Conservation (phyloP, 2,797 vertebrate genomes). For the Syncerus caffer region DNA sequence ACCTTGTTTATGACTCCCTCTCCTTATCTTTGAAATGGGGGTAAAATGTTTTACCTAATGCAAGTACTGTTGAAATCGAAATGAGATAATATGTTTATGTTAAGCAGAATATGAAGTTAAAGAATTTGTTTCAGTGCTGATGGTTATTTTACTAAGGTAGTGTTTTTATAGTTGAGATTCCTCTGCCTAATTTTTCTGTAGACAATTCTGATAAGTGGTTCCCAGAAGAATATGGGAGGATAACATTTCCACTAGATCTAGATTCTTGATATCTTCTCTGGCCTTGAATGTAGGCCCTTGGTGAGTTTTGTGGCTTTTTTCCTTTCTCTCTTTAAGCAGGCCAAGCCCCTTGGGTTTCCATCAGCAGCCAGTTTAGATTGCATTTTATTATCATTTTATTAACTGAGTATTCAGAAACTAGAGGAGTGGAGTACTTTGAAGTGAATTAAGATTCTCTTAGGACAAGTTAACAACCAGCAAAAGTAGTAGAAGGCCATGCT, state of each 20-base stretch:
- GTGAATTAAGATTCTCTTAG: constrained; percentile 53
- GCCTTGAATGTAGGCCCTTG: constrained; percentile 36
- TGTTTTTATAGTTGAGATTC: neutral
- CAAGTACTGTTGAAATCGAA: neutral
- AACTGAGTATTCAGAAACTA: constrained; percentile 39
- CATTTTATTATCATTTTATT: constrained; percentile 63
- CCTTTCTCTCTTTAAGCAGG: constrained; percentile 50
- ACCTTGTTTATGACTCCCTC: constrained; percentile 16
- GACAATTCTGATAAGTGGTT: neutral
- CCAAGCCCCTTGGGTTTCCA: constrained; percentile 57
- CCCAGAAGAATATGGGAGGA: neutral
- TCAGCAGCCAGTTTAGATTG: constrained; percentile 44
- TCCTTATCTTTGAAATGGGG: constrained; percentile 6
- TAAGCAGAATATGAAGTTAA: neutral
- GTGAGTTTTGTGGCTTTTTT: constrained; percentile 32
- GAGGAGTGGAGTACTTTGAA: constrained; percentile 50
- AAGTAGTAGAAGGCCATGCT: neutral
- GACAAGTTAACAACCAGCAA: neutral
- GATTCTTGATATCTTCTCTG: constrained; percentile 43
- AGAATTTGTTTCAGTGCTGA: neutral
- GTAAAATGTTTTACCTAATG: neutral
- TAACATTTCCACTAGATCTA: constrained; percentile 37
- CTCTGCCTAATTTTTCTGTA: constrained; percentile 8
- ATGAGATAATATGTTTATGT: neutral
- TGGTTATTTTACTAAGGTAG: neutral